Percentiles rank a stretch among this genome's conserved stretches.
Evolutionary conservation across 2,797 vertebrate genomes (phyloP).

Genomic region (Sciurus carolinensis): DNA sequence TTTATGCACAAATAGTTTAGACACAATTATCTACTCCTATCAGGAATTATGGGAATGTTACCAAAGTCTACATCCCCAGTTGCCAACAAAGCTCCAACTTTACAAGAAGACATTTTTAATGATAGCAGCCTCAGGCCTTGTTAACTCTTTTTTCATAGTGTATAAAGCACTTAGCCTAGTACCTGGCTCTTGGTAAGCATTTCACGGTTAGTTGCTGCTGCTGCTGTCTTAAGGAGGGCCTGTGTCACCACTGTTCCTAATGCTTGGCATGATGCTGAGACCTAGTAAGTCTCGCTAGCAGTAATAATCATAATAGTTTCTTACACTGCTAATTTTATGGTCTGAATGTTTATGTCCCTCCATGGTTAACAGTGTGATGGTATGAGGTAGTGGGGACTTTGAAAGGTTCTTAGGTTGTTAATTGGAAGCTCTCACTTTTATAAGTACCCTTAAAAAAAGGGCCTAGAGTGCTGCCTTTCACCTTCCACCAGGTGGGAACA

Average conservation of each 20-base stretch:
- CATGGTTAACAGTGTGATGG: neutral
- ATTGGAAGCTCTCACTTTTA: neutral
- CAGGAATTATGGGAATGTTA: neutral
- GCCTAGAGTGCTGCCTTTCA: neutral
- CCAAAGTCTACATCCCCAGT: neutral
- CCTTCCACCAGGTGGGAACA: neutral
- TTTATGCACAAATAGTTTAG: conserved; percentile 21
- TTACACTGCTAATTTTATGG: neutral
- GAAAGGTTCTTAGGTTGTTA: neutral
- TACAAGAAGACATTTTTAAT: neutral
- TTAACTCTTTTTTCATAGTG: neutral
- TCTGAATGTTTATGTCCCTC: neutral
- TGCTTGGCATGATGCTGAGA: neutral
- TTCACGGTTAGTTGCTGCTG: conserved; percentile 47
- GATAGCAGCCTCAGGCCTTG: neutral
- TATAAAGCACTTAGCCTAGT: neutral
- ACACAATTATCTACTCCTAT: neutral
- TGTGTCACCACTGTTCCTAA: neutral
- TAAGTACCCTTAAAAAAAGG: neutral
- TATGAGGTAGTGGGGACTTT: neutral
- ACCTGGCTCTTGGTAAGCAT: neutral
- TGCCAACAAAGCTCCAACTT: neutral
- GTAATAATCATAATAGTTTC: conserved; percentile 11
- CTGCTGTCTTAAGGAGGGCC: neutral
- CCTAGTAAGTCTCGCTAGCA: neutral